phyloP scores from a whole-genome alignment of 92 coral and sea anemone species.

The Phymanthus crucifer region DNA sequence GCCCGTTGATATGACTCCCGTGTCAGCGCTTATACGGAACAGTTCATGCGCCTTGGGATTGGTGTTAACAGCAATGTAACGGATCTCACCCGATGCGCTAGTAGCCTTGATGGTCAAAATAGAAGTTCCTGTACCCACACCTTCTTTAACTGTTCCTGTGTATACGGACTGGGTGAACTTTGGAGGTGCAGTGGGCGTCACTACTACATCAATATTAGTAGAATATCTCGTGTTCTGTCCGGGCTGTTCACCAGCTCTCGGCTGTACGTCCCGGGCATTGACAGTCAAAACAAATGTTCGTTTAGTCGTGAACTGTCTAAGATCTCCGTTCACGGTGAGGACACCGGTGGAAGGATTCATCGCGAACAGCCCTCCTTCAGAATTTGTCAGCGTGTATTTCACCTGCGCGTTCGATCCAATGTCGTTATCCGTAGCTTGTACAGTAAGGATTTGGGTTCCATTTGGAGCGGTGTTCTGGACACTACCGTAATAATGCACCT shows the following conservation, averaged over 20 bases:
- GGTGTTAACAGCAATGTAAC: constrained; percentile 39
- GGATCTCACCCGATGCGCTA: constrained; percentile 8
- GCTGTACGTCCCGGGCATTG: constrained; percentile 37
- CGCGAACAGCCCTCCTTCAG: constrained; percentile 33
- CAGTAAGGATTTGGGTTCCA: constrained; percentile 55
- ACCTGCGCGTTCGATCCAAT: constrained; percentile 46
- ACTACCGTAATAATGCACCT: constrained; percentile 54
- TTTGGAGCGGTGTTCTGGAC: constrained; percentile 36
- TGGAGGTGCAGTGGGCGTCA: constrained; percentile 64
- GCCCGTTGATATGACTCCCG: constrained; percentile 50
- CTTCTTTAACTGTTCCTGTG: constrained; percentile 27
- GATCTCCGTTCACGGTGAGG: constrained; percentile 7
- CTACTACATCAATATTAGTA: constrained; percentile 55
- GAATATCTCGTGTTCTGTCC: constrained; percentile 26
- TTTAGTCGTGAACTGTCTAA: constrained; percentile 10
- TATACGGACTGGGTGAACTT: constrained; percentile 45
- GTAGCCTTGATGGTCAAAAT: constrained; percentile 50
- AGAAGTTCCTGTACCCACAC: constrained; percentile 15
- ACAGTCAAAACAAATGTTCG: constrained; percentile 39
- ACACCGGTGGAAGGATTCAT: constrained; percentile 17
- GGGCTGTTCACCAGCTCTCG: constrained; percentile 43
- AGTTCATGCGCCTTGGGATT: constrained; percentile 32
- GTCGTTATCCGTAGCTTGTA: constrained; percentile 69
- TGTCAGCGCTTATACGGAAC: constrained; percentile 51
- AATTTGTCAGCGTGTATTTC: constrained; percentile 29